These are phyloP conservation scores for Apamea anceps DNA, from an alignment of 2,888 invertebrate species.

Conservation along the genomic window DNA sequence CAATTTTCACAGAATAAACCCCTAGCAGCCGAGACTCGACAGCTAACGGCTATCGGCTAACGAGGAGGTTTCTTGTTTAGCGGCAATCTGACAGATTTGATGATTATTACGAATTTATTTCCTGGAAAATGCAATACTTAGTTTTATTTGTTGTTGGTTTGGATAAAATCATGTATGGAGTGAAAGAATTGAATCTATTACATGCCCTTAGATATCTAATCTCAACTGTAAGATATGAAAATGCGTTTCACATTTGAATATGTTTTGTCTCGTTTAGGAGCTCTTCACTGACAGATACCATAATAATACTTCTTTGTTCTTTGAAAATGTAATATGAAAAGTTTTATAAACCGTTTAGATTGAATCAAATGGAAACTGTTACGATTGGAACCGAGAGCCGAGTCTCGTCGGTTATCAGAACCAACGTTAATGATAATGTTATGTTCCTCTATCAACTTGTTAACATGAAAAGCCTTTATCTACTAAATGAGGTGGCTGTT, in stretches of 20 bases:
- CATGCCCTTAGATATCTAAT: too few relatives aligned
- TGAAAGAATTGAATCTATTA: too few relatives aligned
- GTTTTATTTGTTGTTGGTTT: not conserved
- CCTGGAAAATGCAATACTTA: not conserved
- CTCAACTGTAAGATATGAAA: not conserved
- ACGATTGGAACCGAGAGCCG: not conserved
- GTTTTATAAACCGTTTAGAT: slow-evolving; percentile 5
- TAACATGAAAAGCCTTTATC: slow-evolving; percentile 11
- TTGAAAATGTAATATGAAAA: slow-evolving; percentile 4
- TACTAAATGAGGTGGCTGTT: not conserved
- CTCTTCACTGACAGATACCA: not conserved
- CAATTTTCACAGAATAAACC: not conserved
- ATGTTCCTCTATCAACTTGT: not conserved
- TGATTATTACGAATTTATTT: not conserved
- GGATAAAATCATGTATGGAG: too few relatives aligned
- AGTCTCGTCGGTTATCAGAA: slow-evolving; percentile 8
- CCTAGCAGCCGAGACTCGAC: too few relatives aligned
- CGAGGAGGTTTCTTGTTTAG: not conserved
- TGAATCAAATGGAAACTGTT: not conserved
- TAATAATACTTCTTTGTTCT: slow-evolving; percentile 13
- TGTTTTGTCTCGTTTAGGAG: not conserved
- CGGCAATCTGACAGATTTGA: not conserved
- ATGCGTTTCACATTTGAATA: not conserved
- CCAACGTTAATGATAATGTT: slow-evolving; percentile 14
- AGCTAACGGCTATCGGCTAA: not conserved